phyloP scores from a whole-genome alignment of 2,888 invertebrate species.

The Willowsia nigromaculata region DNA sequence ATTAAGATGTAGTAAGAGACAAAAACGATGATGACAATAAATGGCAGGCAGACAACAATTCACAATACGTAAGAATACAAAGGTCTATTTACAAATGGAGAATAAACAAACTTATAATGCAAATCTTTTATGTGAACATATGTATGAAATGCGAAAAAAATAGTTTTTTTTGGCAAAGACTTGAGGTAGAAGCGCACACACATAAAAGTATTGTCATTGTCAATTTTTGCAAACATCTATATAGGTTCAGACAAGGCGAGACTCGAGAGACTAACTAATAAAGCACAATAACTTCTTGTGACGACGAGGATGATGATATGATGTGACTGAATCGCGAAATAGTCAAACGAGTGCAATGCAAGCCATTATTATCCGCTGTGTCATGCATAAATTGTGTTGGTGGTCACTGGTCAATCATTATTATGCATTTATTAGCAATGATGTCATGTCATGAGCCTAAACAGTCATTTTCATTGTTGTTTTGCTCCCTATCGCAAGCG shows the following conservation, averaged over 20 bases:
- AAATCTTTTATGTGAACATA: too few species aligned
- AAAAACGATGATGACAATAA: not conserved
- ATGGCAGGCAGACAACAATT: conserved; percentile 18
- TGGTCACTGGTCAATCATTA: conserved; percentile 59
- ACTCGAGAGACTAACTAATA: too few species aligned
- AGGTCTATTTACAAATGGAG: not conserved
- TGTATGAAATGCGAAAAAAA: too few species aligned
- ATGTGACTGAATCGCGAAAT: not conserved
- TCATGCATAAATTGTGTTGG: conserved; percentile 54
- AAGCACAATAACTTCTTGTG: not conserved
- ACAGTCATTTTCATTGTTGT: conserved; percentile 40
- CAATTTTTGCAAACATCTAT: conserved; percentile 27
- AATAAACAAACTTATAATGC: not conserved
- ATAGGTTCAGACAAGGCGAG: too few species aligned
- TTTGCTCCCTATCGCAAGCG: not conserved
- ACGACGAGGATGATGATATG: not conserved
- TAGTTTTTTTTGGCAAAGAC: conserved; percentile 8
- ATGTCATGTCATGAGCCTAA: conserved; percentile 46
- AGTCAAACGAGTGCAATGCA: not conserved
- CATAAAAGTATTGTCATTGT: conserved; percentile 21
- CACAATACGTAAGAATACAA: not conserved
- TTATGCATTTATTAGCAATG: conserved; percentile 46
- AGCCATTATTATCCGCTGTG: conserved; percentile 39
- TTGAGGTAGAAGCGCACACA: not conserved
- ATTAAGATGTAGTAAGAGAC: conserved; percentile 35